Percentiles rank a stretch among this genome's conserved stretches.
Conservation (phyloP, 2,797 vertebrate genomes). For the Hemibagrus guttatus region DNA sequence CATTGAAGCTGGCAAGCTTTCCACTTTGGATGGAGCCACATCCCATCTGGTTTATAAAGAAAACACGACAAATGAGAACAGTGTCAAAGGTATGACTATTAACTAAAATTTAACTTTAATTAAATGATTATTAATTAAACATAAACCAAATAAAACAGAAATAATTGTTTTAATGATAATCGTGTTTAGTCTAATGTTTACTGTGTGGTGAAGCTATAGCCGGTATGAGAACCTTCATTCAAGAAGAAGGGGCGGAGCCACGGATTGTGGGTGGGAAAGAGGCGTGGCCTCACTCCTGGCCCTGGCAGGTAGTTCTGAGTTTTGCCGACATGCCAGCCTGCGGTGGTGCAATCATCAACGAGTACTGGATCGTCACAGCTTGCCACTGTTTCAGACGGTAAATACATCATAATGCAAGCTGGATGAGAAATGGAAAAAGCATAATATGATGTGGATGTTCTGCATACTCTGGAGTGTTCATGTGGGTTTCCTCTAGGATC, state of each 20-base stretch:
- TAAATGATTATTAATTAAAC: too few relatives aligned
- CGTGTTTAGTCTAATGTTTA: neutral
- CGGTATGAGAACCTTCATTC: slow-evolving; percentile 63
- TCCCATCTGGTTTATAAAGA: neutral
- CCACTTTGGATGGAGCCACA: neutral
- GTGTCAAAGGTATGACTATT: neutral
- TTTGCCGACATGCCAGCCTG: slow-evolving; percentile 61
- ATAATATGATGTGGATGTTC: neutral
- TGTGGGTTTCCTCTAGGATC: neutral
- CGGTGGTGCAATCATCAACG: slow-evolving; percentile 67
- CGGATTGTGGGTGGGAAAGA: slow-evolving; percentile 73
- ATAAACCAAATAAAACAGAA: too few relatives aligned
- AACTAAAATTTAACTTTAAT: neutral
- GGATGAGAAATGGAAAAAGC: too few relatives aligned
- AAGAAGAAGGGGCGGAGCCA: slow-evolving; percentile 48
- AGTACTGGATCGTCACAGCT: slow-evolving; percentile 68
- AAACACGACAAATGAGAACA: neutral
- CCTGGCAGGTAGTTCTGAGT: slow-evolving; percentile 71
- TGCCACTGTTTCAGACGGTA: slow-evolving; percentile 73
- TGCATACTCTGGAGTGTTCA: neutral
- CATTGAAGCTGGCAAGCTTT: neutral
- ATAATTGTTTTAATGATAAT: neutral
- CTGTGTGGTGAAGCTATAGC: slow-evolving; percentile 57
- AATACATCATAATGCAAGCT: neutral
- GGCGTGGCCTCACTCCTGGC: slow-evolving; percentile 73